A percentile compares a stretch with the other conserved stretches of the same genome.
These are phyloP conservation scores for Taenaris catops DNA, from an alignment of 2,888 invertebrate genomes.

Conservation along the genomic window DNA sequence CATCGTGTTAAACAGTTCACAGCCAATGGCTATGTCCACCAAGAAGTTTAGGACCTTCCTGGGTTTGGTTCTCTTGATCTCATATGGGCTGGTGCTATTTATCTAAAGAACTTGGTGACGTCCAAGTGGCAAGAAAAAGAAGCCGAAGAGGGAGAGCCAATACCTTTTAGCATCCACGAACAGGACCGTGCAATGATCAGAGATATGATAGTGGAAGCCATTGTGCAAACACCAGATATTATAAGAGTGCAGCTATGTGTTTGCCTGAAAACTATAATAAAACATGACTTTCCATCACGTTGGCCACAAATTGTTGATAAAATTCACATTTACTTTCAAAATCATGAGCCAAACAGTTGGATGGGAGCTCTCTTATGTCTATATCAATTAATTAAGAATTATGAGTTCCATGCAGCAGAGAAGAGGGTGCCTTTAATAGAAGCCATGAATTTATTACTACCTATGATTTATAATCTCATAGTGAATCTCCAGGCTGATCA, in stretches of 20 bases:
- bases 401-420: slow-evolving; percentile 93
- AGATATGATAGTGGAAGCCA: slow-evolving; percentile 96
- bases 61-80: too few species aligned
- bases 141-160: slow-evolving; percentile 84
- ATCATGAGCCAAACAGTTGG: slow-evolving; percentile 92
- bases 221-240: slow-evolving; percentile 94
- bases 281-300: slow-evolving; percentile 95
- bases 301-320: slow-evolving; percentile 98
- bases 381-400: slow-evolving; percentile 96
- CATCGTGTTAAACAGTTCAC: too few species aligned
- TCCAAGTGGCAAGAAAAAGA: slow-evolving; percentile 94
- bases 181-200: slow-evolving; percentile 97
- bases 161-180: slow-evolving; percentile 95
- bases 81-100: slow-evolving; percentile 98
- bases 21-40: too few species aligned
- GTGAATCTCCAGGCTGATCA: slow-evolving; percentile 89
- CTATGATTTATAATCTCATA: slow-evolving; percentile 93
- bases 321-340: slow-evolving; percentile 94
- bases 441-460: slow-evolving; percentile 96
- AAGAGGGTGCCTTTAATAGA: slow-evolving; percentile 95
- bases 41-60: too few species aligned
- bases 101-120: slow-evolving; percentile 95
- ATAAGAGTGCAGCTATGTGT: slow-evolving; percentile 95
- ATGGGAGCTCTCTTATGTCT: slow-evolving; percentile 94
- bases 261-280: slow-evolving; percentile 95